Percentiles rank a stretch among this genome's conserved stretches.
phyloP scores from a whole-genome alignment of 2,797 vertebrate genomes.

The Botia kubotai region DNA sequence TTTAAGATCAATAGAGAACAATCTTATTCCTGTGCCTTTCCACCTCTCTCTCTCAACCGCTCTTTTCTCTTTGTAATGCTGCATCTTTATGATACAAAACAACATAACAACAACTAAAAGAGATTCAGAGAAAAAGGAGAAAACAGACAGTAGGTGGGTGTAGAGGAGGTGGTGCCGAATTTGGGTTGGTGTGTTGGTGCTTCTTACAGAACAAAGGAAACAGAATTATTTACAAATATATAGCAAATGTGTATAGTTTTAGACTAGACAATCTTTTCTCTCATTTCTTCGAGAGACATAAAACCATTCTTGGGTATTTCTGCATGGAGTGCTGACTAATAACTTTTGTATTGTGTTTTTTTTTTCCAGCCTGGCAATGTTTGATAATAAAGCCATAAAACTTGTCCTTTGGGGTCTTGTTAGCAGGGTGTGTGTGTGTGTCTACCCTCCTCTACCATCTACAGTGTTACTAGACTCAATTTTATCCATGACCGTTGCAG shows the following conservation, averaged over 20 bases:
- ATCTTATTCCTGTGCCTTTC: constrained; percentile 85
- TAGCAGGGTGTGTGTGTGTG: constrained; percentile 24
- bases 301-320: constrained; percentile 30
- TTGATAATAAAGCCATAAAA: constrained; percentile 41
- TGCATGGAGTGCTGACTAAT: constrained; percentile 26
- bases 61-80: constrained; percentile 19
- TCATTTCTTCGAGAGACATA: background rate
- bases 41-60: constrained; percentile 18
- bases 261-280: background rate
- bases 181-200: background rate
- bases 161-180: constrained; percentile 1
- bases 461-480: constrained; percentile 20
- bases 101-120: constrained; percentile 13
- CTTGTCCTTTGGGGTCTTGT: constrained; percentile 43
- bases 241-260: background rate
- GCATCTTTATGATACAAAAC: constrained; percentile 47
- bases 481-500: background rate
- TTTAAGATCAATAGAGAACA: constrained; percentile 91
- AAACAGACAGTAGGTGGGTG: background rate
- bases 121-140: background rate
- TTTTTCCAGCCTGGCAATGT: constrained; percentile 19
- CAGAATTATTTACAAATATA: background rate
- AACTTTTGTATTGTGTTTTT: constrained; percentile 28
- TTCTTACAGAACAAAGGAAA: background rate
- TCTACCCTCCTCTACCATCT: background rate